Percentiles rank a stretch among this genome's conserved stretches.
phyloP scores from a whole-genome alignment of 2,797 vertebrate species.

The Parauchenoglanis ngamensis region DNA sequence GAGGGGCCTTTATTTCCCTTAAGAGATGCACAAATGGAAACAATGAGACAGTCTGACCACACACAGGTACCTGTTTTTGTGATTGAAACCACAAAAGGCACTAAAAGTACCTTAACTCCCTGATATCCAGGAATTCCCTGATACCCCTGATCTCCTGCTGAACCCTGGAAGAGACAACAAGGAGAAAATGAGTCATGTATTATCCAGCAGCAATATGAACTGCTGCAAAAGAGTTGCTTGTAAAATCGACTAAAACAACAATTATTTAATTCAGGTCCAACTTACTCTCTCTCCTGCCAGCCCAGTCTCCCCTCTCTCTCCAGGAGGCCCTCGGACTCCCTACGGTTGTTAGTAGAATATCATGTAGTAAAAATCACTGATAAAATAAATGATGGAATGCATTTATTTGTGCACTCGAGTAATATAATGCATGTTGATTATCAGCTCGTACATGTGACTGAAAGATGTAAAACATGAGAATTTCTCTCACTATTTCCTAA shows the following conservation, averaged over 20 bases:
- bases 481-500: not conserved
- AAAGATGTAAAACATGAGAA: not conserved
- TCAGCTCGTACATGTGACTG: not conserved
- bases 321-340: slow-evolving; percentile 73
- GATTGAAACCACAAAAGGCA: slow-evolving; percentile 30
- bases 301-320: slow-evolving; percentile 71
- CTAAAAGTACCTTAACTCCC: slow-evolving; percentile 78
- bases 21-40: slow-evolving; percentile 41
- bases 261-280: slow-evolving; percentile 38
- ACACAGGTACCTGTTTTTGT: slow-evolving; percentile 13
- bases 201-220: slow-evolving; percentile 47
- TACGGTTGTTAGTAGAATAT: slow-evolving; percentile 63
- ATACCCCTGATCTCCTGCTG: slow-evolving; percentile 71
- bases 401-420: not conserved
- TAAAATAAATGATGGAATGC: not conserved
- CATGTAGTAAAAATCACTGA: slow-evolving; percentile 4
- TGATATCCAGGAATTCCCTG: slow-evolving; percentile 77
- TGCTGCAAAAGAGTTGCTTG: slow-evolving; percentile 33
- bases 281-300: slow-evolving; percentile 68
- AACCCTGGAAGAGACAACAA: slow-evolving; percentile 63
- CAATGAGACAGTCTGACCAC: slow-evolving; percentile 27
- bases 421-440: not conserved
- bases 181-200: slow-evolving; percentile 50
- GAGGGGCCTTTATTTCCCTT: slow-evolving; percentile 72
- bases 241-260: slow-evolving; percentile 27